A percentile compares a stretch with the other conserved stretches of the same genome.
Evolutionary conservation across 1,140 invertebrate genomes (phyloP).

Genomic region (Hyposmocoma kahamanoa): DNA sequence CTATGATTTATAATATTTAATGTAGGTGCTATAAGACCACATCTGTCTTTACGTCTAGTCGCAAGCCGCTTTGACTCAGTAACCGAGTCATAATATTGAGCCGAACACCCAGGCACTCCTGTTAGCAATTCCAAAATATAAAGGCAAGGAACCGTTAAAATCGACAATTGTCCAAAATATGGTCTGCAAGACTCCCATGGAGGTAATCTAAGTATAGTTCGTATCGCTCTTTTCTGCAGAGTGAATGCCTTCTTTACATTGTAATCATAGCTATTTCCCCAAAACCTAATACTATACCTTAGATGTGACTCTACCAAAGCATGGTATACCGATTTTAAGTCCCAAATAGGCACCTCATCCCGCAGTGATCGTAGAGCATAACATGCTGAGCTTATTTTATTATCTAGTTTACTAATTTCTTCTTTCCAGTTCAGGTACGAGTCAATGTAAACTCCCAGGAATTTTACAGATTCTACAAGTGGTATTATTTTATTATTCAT

Average conservation of each 20-base stretch:
- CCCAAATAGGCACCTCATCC: no score
- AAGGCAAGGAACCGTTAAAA: slow-evolving; percentile 3
- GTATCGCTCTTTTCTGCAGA: neutral
- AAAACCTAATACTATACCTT: slow-evolving; percentile 2
- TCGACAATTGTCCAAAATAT: neutral
- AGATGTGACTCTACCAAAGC: no score
- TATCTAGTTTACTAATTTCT: no score
- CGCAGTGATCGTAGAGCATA: no score
- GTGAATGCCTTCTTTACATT: slow-evolving; percentile 6
- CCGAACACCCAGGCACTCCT: neutral
- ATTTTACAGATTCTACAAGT: no score
- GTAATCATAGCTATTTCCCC: slow-evolving; percentile 5
- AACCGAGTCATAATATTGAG: neutral
- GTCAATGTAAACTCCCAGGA: no score
- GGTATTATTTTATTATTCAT: no score
- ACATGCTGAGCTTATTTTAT: no score
- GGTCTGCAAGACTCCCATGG: slow-evolving; percentile 2
- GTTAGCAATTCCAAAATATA: neutral
- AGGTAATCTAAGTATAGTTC: slow-evolving; percentile 1
- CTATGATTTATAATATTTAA: neutral
- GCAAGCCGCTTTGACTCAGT: neutral
- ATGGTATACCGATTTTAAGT: no score
- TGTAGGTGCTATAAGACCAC: neutral
- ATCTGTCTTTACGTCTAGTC: neutral
- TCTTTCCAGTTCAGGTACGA: no score